Evolutionary conservation across 2,888 invertebrate species (phyloP), one percentile per base, ranked within the genome.

Genomic region (Himalopsyche anomala): DNA sequence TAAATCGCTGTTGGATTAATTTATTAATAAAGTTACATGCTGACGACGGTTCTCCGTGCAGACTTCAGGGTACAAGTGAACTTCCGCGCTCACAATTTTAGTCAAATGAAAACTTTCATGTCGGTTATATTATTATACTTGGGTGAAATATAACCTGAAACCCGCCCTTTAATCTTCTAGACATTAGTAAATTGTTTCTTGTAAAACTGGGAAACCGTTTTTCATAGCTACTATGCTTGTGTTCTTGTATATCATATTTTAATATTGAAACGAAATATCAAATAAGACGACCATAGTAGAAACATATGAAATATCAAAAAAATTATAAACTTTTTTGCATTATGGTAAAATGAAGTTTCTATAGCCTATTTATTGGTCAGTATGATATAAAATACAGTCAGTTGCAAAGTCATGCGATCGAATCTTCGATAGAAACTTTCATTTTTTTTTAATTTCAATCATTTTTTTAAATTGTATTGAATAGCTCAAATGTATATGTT

Each of bases 151-250:
- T 56, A 82, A 81, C 83, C 84, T 19, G 84, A 69, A 85, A 55
- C 82, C 86, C 88, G 84, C 88, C 88, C 88, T 84, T 87, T 87
- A 88, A 86, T 87, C 85, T 87, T 81, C 54, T 69, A 85, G 85
- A 85, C 88, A 88, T 88, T 88, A 88, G 88, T 84, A 88, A 88
- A 88, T 88, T 87, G 87, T 87, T 87, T 84, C 82, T 54, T 83
- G 56, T 85, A 82, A 74, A 51, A 38, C 54, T 40, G 62, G 74
- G 38, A 74, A 74, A 74, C 74, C 19, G 62, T 62, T 62, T 28
- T 62, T 36, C 74, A 74, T 12, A 36, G 36, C 38, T 38, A 36
- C 74, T 15, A 36, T 74, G 38, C 36, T 62, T 19, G 28, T 19
- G 0, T 4, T 62, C n/a, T 62, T 62, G 28, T 62, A 19, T n/a